A percentile compares a stretch with the other conserved stretches of the same genome.
These are phyloP conservation scores for Halictus rubicundus DNA, from an alignment of 1,140 invertebrate species.

Conservation along the genomic window DNA sequence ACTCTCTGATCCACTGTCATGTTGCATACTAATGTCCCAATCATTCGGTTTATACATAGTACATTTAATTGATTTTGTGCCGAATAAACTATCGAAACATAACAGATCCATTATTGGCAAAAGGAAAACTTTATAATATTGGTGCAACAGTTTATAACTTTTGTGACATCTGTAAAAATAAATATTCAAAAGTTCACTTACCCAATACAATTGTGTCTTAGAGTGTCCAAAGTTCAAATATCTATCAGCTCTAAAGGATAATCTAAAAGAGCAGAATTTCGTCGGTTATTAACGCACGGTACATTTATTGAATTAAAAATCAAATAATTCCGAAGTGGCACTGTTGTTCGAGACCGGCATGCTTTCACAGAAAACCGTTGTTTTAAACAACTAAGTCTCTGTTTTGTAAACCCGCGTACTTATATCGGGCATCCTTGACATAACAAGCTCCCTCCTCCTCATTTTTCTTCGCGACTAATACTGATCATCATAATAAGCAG, in stretches of 20 bases:
- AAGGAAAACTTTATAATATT: not conserved
- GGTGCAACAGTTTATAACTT: not conserved
- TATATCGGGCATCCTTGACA: constrained; percentile 61
- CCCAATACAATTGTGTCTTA: not conserved
- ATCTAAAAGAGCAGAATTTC: not conserved
- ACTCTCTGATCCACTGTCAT: constrained; percentile 69
- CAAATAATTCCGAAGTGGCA: not conserved
- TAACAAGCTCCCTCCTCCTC: constrained; percentile 54
- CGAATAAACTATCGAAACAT: not conserved
- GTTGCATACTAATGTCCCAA: constrained; percentile 43
- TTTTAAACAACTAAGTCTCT: constrained; percentile 50
- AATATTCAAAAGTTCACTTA: not conserved
- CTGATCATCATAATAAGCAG: constrained; percentile 12
- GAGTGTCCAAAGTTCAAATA: not conserved
- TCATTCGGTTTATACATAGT: constrained; percentile 48
- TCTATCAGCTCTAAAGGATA: not conserved
- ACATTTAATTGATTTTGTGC: constrained; percentile 1
- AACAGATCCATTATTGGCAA: constrained; percentile 3
- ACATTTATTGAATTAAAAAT: not conserved
- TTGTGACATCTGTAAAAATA: not conserved
- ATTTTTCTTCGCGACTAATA: constrained; percentile 43
- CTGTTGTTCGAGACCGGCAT: not conserved
- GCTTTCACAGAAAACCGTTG: constrained; percentile 46
- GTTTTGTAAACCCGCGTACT: constrained; percentile 58
- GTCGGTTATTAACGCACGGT: not conserved